phyloP scores from a whole-genome alignment of 92 coral and sea anemone genomes.

The Porites cylindrica region DNA sequence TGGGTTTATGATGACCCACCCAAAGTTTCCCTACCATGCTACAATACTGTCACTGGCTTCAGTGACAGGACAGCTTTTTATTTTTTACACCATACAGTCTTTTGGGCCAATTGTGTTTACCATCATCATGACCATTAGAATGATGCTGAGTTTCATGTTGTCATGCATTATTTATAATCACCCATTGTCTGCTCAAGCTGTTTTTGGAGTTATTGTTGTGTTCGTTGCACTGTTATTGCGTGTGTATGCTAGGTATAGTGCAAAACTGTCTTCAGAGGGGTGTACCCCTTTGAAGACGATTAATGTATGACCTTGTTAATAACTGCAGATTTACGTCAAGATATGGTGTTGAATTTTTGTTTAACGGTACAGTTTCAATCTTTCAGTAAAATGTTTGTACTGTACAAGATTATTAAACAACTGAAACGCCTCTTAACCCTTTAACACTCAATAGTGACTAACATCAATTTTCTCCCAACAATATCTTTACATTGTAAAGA shows the following conservation, averaged over 20 bases:
- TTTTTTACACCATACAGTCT: slow-evolving; percentile 89
- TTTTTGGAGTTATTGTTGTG: slow-evolving; percentile 86
- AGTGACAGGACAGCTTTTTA: slow-evolving; percentile 96
- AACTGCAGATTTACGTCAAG: no score
- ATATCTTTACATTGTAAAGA: no score
- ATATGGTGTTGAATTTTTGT: no score
- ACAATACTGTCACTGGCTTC: slow-evolving; percentile 80
- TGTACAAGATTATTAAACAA: no score
- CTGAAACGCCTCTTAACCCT: no score
- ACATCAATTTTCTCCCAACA: no score
- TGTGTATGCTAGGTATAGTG: slow-evolving; percentile 87
- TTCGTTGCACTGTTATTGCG: slow-evolving; percentile 87
- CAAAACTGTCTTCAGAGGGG: slow-evolving; percentile 26
- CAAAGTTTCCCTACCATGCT: slow-evolving; percentile 80
- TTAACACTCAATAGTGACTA: no score
- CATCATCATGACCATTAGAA: slow-evolving; percentile 93
- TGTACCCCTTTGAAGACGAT: neutral
- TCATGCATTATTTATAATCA: slow-evolving; percentile 92
- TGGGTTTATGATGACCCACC: slow-evolving; percentile 71
- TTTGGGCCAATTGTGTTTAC: slow-evolving; percentile 98
- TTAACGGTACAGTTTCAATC: no score
- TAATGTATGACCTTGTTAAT: no score
- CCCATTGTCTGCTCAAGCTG: slow-evolving; percentile 87
- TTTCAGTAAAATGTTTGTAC: no score
- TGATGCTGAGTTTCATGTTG: slow-evolving; percentile 89